These are phyloP conservation scores for Huso huso DNA, from an alignment of 2,797 vertebrate genomes.

Conservation along the genomic window DNA sequence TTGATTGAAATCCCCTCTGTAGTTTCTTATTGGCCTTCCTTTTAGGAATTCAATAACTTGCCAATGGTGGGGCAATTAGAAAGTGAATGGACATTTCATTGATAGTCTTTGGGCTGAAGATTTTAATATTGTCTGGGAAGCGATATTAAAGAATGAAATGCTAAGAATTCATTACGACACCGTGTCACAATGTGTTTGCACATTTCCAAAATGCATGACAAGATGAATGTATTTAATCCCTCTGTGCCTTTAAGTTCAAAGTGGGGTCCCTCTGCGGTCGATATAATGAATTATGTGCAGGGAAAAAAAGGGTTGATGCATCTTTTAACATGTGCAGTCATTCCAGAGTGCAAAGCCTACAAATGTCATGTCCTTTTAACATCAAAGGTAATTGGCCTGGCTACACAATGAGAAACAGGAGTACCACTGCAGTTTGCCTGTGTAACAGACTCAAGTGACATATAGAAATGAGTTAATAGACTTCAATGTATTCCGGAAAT, in stretches of 20 bases:
- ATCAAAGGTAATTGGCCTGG: slow-evolving; percentile 91
- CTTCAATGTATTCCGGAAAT: slow-evolving; percentile 26
- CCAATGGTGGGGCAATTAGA: no score
- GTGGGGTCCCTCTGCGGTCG: slow-evolving; percentile 51
- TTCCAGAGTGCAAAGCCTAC: slow-evolving; percentile 72
- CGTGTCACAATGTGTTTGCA: no score
- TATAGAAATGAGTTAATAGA: slow-evolving; percentile 60
- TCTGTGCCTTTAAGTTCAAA: slow-evolving; percentile 59
- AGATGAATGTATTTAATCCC: slow-evolving; percentile 48
- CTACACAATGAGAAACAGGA: slow-evolving; percentile 57
- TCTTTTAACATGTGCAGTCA: slow-evolving; percentile 90
- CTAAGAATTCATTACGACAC: no score
- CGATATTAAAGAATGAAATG: no score
- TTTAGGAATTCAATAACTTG: no score
- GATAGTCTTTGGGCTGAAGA: no score
- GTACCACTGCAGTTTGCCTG: slow-evolving; percentile 60
- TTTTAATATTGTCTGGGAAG: no score
- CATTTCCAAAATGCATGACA: no score
- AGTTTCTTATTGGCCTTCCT: no score
- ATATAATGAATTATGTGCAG: slow-evolving; percentile 64
- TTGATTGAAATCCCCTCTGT: no score
- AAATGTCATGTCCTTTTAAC: slow-evolving; percentile 92
- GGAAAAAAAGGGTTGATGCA: slow-evolving; percentile 62
- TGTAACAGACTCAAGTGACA: slow-evolving; percentile 64
- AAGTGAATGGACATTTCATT: no score